Conservation (phyloP, 2,797 vertebrate species). For the Urocyon cinereoargenteus region DNA sequence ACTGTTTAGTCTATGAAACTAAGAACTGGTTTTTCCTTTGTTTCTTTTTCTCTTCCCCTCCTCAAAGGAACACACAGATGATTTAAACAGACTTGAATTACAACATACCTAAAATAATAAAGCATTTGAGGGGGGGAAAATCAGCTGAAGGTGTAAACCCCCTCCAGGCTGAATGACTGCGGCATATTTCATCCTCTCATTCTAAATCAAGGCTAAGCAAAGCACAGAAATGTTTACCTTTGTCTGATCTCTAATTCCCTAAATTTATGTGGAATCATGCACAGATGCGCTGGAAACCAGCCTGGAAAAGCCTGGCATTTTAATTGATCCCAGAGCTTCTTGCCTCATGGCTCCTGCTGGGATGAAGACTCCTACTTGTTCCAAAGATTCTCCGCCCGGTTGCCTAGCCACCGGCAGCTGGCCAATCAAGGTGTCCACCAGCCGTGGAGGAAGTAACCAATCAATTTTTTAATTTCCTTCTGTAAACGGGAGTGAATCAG, state of each 20-base stretch:
- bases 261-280: conserved; percentile 90
- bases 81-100: conserved; percentile 78
- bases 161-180: conserved; percentile 72
- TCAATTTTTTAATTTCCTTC: conserved; percentile 88
- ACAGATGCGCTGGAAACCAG: conserved; percentile 89
- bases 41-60: conserved; percentile 68
- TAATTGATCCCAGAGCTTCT: conserved; percentile 91
- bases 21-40: conserved; percentile 67
- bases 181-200: conserved; percentile 83
- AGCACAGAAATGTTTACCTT: conserved; percentile 88
- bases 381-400: conserved; percentile 81
- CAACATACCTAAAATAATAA: conserved; percentile 82
- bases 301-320: conserved; percentile 90
- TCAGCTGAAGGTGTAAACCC: conserved; percentile 82
- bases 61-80: conserved; percentile 72
- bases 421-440: conserved; percentile 84
- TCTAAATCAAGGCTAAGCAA: conserved; percentile 86
- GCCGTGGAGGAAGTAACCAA: conserved; percentile 86
- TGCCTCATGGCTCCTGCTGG: conserved; percentile 85
- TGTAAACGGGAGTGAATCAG: conserved; percentile 85
- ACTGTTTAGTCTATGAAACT: conserved; percentile 76
- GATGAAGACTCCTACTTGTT: conserved; percentile 84
- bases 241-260: conserved; percentile 89
- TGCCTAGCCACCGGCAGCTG: conserved; percentile 85
- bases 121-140: conserved; percentile 74